Evolutionary conservation across 2,888 invertebrate species (phyloP).

Genomic region (Luffia ferchaultella): DNA sequence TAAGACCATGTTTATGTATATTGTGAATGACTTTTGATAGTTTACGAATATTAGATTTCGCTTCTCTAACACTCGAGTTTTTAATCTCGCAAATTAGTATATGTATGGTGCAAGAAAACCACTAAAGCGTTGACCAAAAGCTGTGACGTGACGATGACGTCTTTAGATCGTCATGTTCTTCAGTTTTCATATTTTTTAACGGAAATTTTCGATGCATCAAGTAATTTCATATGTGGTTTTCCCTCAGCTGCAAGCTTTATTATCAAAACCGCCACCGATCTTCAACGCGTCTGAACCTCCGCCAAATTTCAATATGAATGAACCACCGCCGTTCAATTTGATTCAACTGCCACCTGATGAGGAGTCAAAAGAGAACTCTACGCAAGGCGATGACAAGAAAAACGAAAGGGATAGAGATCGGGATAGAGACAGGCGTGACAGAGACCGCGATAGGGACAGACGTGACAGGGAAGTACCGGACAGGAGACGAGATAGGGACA

Average conservation of each 20-base stretch:
- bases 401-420: conserved; percentile 16
- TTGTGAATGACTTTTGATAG: no score
- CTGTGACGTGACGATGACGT: no score
- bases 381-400: conserved; percentile 18
- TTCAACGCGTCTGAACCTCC: conserved; percentile 58
- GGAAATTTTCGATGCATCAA: no score
- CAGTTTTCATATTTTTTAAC: no score
- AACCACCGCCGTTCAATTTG: conserved; percentile 33
- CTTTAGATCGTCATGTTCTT: neutral
- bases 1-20: no score
- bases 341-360: conserved; percentile 12
- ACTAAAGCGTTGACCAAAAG: no score
- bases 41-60: no score
- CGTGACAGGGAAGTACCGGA: conserved; percentile 25
- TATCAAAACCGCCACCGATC: conserved; percentile 52
- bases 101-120: no score
- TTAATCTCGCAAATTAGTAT: no score
- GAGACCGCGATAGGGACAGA: conserved; percentile 28
- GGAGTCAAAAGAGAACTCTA: conserved; percentile 28
- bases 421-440: conserved; percentile 25
- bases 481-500: conserved; percentile 21
- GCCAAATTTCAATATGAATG: conserved; percentile 37
- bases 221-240: neutral
- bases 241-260: conserved; percentile 57
- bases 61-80: no score